phyloP scores from a whole-genome alignment of 2,797 vertebrate genomes.

The Sebastes hubbsi region DNA sequence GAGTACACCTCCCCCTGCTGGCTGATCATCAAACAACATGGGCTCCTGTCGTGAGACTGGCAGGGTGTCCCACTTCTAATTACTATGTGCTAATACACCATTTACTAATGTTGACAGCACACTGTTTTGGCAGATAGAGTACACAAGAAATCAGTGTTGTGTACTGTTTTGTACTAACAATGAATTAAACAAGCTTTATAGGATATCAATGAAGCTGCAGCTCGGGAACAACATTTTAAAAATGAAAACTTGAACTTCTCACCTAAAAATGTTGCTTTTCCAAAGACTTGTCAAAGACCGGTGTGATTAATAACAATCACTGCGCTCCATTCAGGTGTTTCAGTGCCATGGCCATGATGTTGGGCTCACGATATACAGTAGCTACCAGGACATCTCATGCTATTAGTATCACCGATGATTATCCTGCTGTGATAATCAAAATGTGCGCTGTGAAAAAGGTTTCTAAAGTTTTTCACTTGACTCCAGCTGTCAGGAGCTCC shows the following conservation, averaged over 20 bases:
- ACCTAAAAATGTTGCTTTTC: background rate
- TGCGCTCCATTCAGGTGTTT: too few relatives aligned
- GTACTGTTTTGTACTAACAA: constrained; percentile 37
- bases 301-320: background rate
- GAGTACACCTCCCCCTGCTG: constrained; percentile 53
- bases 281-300: background rate
- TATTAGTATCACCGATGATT: background rate
- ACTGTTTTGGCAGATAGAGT: constrained; percentile 45
- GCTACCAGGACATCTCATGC: background rate
- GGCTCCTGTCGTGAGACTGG: constrained; percentile 31
- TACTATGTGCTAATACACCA: constrained; percentile 32
- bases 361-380: background rate
- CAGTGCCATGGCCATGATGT: background rate
- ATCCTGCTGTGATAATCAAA: background rate
- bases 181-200: background rate
- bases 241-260: background rate
- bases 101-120: constrained; percentile 46
- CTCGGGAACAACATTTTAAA: background rate
- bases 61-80: constrained; percentile 57
- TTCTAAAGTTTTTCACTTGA: background rate
- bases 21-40: constrained; percentile 65
- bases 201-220: background rate
- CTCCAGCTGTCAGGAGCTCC: background rate
- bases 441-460: too few relatives aligned
- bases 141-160: constrained; percentile 13